phyloP scores from a whole-genome alignment of 2,888 invertebrate species.

The Eubasilissa splendida region DNA sequence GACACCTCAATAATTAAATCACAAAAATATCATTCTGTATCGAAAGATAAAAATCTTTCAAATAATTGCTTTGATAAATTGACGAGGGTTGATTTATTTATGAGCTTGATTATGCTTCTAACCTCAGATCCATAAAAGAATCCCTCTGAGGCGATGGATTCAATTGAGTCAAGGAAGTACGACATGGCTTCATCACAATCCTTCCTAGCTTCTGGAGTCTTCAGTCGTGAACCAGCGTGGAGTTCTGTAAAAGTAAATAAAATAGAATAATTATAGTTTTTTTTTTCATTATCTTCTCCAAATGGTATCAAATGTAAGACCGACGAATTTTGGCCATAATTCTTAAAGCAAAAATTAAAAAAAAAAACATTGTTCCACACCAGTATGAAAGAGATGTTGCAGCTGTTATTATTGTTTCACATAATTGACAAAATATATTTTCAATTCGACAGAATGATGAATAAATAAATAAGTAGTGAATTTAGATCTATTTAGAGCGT shows the following conservation, averaged over 20 bases:
- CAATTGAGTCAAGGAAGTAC: constrained; percentile 35
- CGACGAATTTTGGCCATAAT: too few species aligned
- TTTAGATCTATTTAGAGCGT: too few species aligned
- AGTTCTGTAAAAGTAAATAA: constrained; percentile 34
- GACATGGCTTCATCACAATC: constrained; percentile 27
- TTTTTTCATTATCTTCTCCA: too few species aligned
- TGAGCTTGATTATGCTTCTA: neutral
- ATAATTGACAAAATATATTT: too few species aligned
- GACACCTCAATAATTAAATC: neutral
- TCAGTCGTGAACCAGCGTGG: constrained; percentile 24
- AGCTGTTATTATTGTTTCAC: too few species aligned
- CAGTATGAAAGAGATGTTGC: too few species aligned
- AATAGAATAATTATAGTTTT: neutral
- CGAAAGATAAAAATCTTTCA: neutral
- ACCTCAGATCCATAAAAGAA: constrained; percentile 52
- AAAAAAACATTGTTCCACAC: too few species aligned
- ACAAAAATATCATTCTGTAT: neutral
- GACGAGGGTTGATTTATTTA: neutral
- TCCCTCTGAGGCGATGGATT: constrained; percentile 34
- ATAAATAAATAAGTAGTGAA: too few species aligned
- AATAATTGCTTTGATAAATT: neutral
- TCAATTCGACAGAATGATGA: too few species aligned
- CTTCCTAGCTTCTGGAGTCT: constrained; percentile 41
- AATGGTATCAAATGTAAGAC: too few species aligned
- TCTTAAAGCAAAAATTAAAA: too few species aligned